Percentiles rank a stretch among this genome's conserved stretches.
phyloP scores from a whole-genome alignment of 2,888 invertebrate species.

The Aelia acuminata region DNA sequence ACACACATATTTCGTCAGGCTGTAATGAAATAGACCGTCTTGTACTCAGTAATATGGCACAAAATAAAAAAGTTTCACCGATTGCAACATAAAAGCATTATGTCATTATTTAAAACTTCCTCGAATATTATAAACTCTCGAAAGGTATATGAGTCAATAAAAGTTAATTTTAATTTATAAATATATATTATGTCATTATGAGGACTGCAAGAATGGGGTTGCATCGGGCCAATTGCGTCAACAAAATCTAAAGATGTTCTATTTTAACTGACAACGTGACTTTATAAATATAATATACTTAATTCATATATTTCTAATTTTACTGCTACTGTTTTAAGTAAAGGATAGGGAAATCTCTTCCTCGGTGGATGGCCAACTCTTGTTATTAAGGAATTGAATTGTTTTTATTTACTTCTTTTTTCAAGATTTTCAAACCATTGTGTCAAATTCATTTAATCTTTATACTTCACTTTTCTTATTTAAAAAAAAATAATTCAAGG shows the following conservation, averaged over 20 bases:
- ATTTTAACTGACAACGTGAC: too few relatives aligned
- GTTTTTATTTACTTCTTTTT: not conserved
- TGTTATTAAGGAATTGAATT: not conserved
- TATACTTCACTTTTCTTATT: not conserved
- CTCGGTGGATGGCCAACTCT: too few relatives aligned
- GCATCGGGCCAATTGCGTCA: too few relatives aligned
- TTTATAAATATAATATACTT: too few relatives aligned
- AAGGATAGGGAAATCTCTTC: too few relatives aligned
- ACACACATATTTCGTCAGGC: too few relatives aligned
- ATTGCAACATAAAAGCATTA: not conserved
- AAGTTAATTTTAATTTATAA: too few relatives aligned
- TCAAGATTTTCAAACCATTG: not conserved
- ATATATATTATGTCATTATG: too few relatives aligned
- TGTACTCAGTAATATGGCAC: not conserved
- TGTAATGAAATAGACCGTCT: not conserved
- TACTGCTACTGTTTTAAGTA: too few relatives aligned
- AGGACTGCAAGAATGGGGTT: too few relatives aligned
- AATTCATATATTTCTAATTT: too few relatives aligned
- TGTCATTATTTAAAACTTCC: not conserved
- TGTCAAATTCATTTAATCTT: not conserved
- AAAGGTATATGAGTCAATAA: not conserved
- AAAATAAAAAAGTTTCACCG: not conserved
- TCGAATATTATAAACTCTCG: not conserved
- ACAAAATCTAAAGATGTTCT: too few relatives aligned
- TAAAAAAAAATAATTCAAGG: not conserved